Evolutionary conservation across 2,113 vertebrate species (phyloP).

Genomic region (Bungarus multicinctus): DNA sequence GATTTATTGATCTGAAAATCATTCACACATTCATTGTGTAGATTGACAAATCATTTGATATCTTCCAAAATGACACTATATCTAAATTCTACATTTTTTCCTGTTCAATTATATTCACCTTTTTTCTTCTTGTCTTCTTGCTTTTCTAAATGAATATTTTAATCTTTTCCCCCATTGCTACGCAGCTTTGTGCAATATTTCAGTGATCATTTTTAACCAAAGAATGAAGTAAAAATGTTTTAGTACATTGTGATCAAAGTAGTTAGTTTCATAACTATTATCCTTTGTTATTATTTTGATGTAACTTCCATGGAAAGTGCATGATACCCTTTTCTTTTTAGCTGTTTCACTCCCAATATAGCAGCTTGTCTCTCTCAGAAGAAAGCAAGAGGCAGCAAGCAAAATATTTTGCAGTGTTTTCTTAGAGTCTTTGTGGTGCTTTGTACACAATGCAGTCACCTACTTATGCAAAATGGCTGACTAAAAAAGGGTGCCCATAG

Average conservation of each 20-base stretch:
- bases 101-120: background rate
- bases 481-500: background rate
- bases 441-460: background rate
- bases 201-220: background rate
- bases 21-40: background rate
- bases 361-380: background rate
- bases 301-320: background rate
- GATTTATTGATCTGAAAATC: background rate
- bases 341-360: background rate
- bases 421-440: background rate
- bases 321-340: background rate
- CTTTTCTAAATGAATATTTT: background rate
- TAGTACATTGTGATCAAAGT: background rate
- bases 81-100: background rate
- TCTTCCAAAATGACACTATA: background rate
- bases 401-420: background rate
- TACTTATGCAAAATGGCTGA: conserved; percentile 10
- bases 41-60: background rate
- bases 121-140: background rate
- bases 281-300: background rate
- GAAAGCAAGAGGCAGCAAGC: background rate
- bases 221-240: background rate
- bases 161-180: background rate
- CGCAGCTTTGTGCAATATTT: background rate
- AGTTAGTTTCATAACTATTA: background rate